Conservation (phyloP, 2,888 invertebrate species). For the Chouioia cunea region DNA sequence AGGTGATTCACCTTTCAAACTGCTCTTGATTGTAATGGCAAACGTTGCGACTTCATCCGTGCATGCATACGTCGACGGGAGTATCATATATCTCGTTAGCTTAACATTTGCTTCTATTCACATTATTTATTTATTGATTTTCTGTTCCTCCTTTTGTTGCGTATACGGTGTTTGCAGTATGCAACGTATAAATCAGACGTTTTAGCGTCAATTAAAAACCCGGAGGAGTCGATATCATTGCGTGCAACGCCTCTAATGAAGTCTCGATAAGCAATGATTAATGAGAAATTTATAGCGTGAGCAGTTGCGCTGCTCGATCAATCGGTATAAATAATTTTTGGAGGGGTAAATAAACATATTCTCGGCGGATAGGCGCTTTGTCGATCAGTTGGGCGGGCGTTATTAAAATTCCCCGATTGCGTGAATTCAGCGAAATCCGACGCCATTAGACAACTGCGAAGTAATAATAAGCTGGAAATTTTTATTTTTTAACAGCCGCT, state of each 20-base stretch:
- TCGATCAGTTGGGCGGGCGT: no score
- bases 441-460: no score
- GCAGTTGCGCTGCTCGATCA: not conserved
- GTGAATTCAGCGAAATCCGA: no score
- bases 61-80: no score
- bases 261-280: conserved; percentile 29
- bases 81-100: no score
- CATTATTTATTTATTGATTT: no score
- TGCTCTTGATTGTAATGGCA: no score
- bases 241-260: conserved; percentile 31
- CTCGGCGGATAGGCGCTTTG: no score
- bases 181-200: conserved; percentile 20
- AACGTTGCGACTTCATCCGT: no score
- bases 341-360: conserved; percentile 6
- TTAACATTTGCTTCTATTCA: conserved; percentile 6
- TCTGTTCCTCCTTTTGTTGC: not conserved
- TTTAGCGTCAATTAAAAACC: conserved; percentile 34
- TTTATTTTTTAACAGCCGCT: conserved; percentile 33
- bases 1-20: no score
- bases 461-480: not conserved
- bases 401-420: no score
- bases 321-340: conserved; percentile 15
- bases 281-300: conserved; percentile 29
- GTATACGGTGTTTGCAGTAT: conserved; percentile 8
- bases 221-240: conserved; percentile 22